Conservation (phyloP, 2,888 invertebrate genomes). For the Rhopalosiphum nymphaeae region DNA sequence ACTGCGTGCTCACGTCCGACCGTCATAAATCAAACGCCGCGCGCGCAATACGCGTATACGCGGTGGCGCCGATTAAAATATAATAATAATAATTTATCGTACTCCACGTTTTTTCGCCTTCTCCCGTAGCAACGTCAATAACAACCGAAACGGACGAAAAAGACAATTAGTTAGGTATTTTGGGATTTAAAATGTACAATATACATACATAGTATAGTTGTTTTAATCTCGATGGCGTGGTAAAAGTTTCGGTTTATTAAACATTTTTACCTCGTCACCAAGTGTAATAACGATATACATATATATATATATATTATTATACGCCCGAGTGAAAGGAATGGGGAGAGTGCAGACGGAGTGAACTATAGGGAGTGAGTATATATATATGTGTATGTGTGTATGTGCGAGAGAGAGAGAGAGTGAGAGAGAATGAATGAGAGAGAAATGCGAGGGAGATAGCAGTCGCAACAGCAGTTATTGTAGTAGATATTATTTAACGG, state of each 20-base stretch:
- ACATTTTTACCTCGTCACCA: neutral
- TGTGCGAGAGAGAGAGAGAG: neutral
- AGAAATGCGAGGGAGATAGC: neutral
- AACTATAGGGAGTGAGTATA: neutral
- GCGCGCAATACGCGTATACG: neutral
- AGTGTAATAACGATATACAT: neutral
- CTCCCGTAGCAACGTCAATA: neutral
- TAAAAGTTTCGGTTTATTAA: slow-evolving; percentile 1
- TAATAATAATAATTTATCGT: neutral
- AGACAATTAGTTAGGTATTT: neutral
- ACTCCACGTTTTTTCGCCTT: neutral
- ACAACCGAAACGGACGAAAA: neutral
- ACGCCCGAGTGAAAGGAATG: neutral
- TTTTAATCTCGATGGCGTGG: neutral
- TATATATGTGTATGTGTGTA: neutral
- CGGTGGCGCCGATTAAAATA: slow-evolving; percentile 10
- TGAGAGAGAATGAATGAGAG: too few species aligned
- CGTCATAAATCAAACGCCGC: neutral
- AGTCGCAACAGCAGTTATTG: neutral
- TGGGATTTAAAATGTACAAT: too few species aligned
- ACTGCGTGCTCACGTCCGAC: neutral
- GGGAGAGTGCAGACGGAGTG: neutral
- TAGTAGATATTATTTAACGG: neutral
- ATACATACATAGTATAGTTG: neutral
- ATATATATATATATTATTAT: neutral